These are phyloP conservation scores for Jordanella pulchra DNA, from an alignment of 2,797 vertebrate species.

Conservation along the genomic window DNA sequence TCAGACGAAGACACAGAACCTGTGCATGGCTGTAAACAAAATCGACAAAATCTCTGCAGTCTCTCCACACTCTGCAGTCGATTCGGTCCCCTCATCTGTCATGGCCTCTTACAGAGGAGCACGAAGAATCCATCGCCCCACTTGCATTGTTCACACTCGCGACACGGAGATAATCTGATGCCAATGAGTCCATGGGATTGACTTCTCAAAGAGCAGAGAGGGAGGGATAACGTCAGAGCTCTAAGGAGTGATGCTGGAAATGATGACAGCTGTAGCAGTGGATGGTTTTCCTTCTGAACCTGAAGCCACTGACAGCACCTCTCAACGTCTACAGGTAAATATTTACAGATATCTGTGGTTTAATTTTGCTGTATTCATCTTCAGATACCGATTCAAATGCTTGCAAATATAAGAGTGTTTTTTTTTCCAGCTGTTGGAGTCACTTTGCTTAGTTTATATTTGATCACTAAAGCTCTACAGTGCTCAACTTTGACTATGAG, in stretches of 20 bases:
- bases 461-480: conserved; percentile 21
- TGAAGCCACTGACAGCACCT: conserved; percentile 15
- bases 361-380: neutral
- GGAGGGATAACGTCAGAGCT: conserved; percentile 38
- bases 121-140: conserved; percentile 6
- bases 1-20: conserved; percentile 13
- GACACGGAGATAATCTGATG: conserved; percentile 62
- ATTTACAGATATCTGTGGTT: neutral
- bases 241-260: conserved; percentile 34
- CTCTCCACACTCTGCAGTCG: conserved; percentile 19
- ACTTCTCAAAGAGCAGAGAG: conserved; percentile 46
- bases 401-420: neutral
- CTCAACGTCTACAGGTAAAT: conserved; percentile 54
- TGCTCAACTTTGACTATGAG: conserved; percentile 6
- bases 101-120: conserved; percentile 19
- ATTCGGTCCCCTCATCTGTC: conserved; percentile 12
- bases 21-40: conserved; percentile 4
- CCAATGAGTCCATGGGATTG: conserved; percentile 61
- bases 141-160: conserved; percentile 9
- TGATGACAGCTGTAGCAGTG: conserved; percentile 12
- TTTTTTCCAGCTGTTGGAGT: neutral
- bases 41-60: neutral
- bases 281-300: conserved; percentile 20
- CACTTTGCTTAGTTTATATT: conserved; percentile 22
- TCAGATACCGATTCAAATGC: neutral